These are phyloP conservation scores for Melanostigma gelatinosum DNA, from an alignment of 2,113 vertebrate species.

Conservation along the genomic window DNA sequence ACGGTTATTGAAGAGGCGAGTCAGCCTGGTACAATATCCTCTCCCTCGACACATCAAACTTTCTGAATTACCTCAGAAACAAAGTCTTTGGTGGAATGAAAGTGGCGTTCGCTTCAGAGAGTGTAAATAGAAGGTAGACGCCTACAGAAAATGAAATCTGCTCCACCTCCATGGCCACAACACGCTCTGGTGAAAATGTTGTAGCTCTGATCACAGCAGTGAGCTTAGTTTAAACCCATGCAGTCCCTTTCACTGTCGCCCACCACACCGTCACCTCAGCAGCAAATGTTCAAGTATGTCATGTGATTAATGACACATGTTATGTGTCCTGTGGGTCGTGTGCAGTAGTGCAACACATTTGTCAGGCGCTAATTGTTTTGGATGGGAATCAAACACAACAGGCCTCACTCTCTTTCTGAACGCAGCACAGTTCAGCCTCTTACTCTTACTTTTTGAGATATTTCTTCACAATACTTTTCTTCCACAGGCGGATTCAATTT, in stretches of 20 bases:
- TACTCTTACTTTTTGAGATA: neutral
- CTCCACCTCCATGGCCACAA: neutral
- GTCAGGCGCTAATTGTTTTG: conserved; percentile 27
- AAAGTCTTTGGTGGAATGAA: conserved; percentile 7
- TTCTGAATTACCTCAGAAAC: conserved; percentile 3
- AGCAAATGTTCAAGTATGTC: neutral
- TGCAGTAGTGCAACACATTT: neutral
- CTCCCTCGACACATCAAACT: neutral
- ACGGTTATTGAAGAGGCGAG: conserved; percentile 4
- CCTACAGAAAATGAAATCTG: neutral
- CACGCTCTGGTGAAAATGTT: neutral
- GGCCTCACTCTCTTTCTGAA: conserved; percentile 1
- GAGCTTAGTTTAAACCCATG: neutral
- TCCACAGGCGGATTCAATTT: neutral
- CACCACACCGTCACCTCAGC: neutral
- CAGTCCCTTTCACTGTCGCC: neutral
- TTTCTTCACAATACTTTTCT: neutral
- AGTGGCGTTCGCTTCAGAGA: neutral
- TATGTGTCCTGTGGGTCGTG: neutral
- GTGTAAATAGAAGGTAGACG: neutral
- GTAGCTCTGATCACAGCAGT: neutral
- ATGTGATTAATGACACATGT: neutral
- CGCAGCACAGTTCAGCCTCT: neutral
- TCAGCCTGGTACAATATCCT: neutral
- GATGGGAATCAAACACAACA: conserved; percentile 5